phyloP scores from a whole-genome alignment of 2,113 vertebrate species.

The Nannobrachium achirus region DNA sequence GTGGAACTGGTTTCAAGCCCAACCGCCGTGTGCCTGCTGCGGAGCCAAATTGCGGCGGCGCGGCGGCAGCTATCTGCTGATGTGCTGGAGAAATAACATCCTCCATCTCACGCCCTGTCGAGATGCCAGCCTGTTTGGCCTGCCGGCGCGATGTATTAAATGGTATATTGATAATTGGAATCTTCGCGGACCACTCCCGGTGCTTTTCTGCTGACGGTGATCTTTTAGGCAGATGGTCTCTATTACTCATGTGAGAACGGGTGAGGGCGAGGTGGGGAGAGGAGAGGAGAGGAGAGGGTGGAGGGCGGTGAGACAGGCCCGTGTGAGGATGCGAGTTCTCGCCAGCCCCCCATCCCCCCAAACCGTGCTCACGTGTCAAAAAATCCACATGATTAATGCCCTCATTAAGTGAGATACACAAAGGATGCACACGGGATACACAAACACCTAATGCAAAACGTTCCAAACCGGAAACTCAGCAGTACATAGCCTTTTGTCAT shows the following conservation, averaged over 20 bases:
- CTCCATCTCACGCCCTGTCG: slow-evolving; percentile 68
- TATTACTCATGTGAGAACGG: slow-evolving; percentile 69
- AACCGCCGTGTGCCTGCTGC: slow-evolving; percentile 8
- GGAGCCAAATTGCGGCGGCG: slow-evolving; percentile 62
- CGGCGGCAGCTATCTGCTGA: slow-evolving; percentile 64
- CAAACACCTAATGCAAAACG: too few relatives aligned
- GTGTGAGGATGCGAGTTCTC: too few relatives aligned
- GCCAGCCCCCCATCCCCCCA: too few relatives aligned
- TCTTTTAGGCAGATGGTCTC: slow-evolving; percentile 73
- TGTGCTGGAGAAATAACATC: slow-evolving; percentile 73
- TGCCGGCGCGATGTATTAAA: slow-evolving; percentile 75
- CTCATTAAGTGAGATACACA: too few relatives aligned
- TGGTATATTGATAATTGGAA: slow-evolving; percentile 81
- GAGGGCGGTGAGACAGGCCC: background rate
- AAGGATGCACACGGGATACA: too few relatives aligned
- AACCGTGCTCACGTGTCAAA: too few relatives aligned
- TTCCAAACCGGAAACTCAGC: too few relatives aligned
- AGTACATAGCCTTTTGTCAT: too few relatives aligned
- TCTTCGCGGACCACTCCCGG: slow-evolving; percentile 51
- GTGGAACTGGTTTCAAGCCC: slow-evolving; percentile 52
- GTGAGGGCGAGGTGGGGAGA: too few relatives aligned
- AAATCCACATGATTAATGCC: too few relatives aligned
- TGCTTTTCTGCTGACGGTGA: slow-evolving; percentile 75
- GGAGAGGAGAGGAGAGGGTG: background rate
- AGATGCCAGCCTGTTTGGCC: slow-evolving; percentile 69